These are phyloP conservation scores for Darevskia mixta DNA, from an alignment of 2,797 vertebrate species.

Conservation along the genomic window DNA sequence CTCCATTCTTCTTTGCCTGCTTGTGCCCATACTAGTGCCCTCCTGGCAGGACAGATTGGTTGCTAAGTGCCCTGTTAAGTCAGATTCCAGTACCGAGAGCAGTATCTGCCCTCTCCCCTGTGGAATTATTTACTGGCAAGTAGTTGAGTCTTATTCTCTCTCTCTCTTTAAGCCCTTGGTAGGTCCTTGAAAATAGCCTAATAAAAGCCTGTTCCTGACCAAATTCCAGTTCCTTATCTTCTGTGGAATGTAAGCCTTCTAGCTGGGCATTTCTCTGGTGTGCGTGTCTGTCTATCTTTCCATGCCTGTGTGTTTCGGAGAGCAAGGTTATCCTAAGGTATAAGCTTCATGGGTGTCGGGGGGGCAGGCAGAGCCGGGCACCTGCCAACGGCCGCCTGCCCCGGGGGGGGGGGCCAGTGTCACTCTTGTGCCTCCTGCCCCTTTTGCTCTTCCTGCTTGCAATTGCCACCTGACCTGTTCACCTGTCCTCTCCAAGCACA, in stretches of 20 bases:
- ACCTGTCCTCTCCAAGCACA: too few relatives aligned
- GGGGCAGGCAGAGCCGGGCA: too few relatives aligned
- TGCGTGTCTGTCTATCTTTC: not conserved
- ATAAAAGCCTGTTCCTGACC: conserved; percentile 29
- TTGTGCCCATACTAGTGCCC: not conserved
- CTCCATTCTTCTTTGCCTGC: not conserved
- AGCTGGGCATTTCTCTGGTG: not conserved
- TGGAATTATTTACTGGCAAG: conserved; percentile 30
- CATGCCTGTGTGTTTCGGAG: not conserved
- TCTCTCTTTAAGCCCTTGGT: conserved; percentile 4
- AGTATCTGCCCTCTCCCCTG: not conserved
- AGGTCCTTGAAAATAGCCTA: conserved; percentile 31
- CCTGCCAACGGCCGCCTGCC: too few relatives aligned
- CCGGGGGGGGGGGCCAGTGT: too few relatives aligned
- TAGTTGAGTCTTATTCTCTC: not conserved
- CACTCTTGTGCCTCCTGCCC: too few relatives aligned
- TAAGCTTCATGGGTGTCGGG: not conserved
- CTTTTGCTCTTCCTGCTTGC: too few relatives aligned
- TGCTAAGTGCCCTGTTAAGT: not conserved
- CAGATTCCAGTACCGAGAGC: not conserved
- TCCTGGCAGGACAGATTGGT: not conserved
- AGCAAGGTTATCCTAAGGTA: not conserved
- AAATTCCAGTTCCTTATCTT: conserved; percentile 37
- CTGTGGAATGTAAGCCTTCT: conserved; percentile 5
- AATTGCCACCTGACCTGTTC: too few relatives aligned